Base-by-base conservation (phyloP, 2,113 vertebrate genomes). In the Anseranas semipalmata region DNA sequence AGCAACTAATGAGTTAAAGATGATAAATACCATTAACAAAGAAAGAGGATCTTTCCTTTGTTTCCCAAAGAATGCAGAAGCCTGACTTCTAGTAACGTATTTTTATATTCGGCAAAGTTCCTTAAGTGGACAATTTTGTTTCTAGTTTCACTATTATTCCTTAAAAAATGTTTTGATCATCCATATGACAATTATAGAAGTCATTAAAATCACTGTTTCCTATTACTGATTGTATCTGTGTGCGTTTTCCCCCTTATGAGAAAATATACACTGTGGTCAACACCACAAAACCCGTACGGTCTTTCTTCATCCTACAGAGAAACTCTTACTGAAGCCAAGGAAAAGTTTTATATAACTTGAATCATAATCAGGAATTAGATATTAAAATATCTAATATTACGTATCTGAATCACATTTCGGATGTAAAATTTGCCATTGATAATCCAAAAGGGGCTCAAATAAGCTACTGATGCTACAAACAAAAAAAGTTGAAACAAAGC, bases 11-110 rank as follows among this genome's bases (percentile, higher is more conserved):
- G 97, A 97, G 95, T 97, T 97, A 97, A 97, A 70, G 79, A 94
- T 94, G 89, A 97, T 95, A 97, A 97, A 96, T 76, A 77, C 75
- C 92, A 96, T 94, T 95, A 97, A 97, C 96, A 97, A 97, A 97
- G 94, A 92, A 96, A 97, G 90, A 89, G 32, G 46, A 66, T 96
- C 87, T 95, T 96, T 87, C 96, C 97, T 97, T 97, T 97, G 97
- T 97, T 96, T 97, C 95, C 82, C 60, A 82, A 95, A 96, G 93
- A 96, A 96, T 41, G 78, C 18, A 8, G 89, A 95, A 93, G 77
- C 86, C 77, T 62, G 91, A 85, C 84, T 95, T 94, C 84, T 77
- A 84, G 50, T 48, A 75, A 86, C 28, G 50, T 58, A 58, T 97
- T 88, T 94, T 90, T 90, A 66, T 35, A 91, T 73, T 68, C 45